Conservation (phyloP, 2,113 vertebrate genomes). For the Trematocara macrostoma region DNA sequence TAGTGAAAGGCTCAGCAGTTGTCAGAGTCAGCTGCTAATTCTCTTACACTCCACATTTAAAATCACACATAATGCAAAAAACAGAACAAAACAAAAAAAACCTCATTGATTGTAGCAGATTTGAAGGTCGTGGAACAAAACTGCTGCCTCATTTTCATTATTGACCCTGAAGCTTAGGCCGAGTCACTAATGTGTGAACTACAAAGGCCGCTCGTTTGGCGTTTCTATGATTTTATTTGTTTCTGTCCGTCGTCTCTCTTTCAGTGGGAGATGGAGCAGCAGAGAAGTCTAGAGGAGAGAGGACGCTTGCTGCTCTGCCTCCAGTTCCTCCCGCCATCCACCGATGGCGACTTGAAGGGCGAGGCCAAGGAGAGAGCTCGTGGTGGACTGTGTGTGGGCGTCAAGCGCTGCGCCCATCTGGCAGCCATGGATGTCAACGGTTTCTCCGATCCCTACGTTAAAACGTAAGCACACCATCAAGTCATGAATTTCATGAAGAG, state of each 20-base stretch:
- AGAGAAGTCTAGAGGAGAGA: slow-evolving; percentile 81
- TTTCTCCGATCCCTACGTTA: slow-evolving; percentile 87
- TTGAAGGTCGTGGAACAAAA: background rate
- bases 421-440: slow-evolving; percentile 90
- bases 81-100: background rate
- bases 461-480: slow-evolving; percentile 75
- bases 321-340: slow-evolving; percentile 68
- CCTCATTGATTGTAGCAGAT: background rate
- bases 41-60: background rate
- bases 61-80: background rate
- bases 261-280: slow-evolving; percentile 81
- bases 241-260: background rate
- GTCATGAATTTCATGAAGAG: background rate
- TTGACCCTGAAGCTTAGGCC: background rate
- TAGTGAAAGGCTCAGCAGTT: background rate
- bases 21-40: background rate
- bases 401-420: slow-evolving; percentile 83
- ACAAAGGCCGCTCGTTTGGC: background rate
- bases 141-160: background rate
- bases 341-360: slow-evolving; percentile 43
- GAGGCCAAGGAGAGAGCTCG: slow-evolving; percentile 76
- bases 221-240: background rate
- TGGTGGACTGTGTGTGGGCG: slow-evolving; percentile 81
- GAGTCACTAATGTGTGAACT: background rate
- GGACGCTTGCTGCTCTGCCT: slow-evolving; percentile 82